Base-by-base conservation (phyloP, 1,140 invertebrate genomes). In the Eubasilissa regina region DNA sequence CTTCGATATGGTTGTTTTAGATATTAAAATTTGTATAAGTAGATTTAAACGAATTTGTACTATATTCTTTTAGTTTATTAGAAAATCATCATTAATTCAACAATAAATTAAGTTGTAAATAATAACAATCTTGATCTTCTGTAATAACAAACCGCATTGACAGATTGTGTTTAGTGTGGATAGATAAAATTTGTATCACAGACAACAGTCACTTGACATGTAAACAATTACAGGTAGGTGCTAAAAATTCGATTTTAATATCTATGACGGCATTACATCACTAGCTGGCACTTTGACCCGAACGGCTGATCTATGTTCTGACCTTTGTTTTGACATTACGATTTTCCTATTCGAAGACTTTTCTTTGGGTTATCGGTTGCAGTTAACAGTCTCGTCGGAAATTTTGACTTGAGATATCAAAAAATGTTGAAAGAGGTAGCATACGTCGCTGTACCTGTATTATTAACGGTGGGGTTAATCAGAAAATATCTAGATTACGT, bases 361-460 rank as follows among this genome's bases (percentile, higher is more conserved):
- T 64, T 64, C 9, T 25, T n/a, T 25, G n/a, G n/a, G 11, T 35
- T 44, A 12, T 64, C 11, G 15, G 4, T 13, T 4, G 19, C 19
- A 1, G 13, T 7, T 64, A 9, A 21, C 19, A n/a, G 19, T n/a
- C 19, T 10, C 35, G 19, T 64, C 35, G 8, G 35, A 13, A 58
- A 64, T 25, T 44, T 17, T 19, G 35, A 17, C 35, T 64, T 64
- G 60, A 47, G 15, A 70, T 19, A 19, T 73, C 35, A 4, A 4
- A 75, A 75, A 45, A 75, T 77, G 62, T 35, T 77, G 9, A 51
- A 21, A 68, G 60, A 78, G 44, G 68, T 21, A 12, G 77, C 64
- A 0, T 78, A 48, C 45, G 64, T 78, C 13, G 56, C 53, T 45
- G 53, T 78, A 3, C 77, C 77, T 11, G 12, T 78, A 60, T 19